These are phyloP conservation scores for Gandaritis pyraliata DNA, from an alignment of 2,888 invertebrate species.

Conservation along the genomic window DNA sequence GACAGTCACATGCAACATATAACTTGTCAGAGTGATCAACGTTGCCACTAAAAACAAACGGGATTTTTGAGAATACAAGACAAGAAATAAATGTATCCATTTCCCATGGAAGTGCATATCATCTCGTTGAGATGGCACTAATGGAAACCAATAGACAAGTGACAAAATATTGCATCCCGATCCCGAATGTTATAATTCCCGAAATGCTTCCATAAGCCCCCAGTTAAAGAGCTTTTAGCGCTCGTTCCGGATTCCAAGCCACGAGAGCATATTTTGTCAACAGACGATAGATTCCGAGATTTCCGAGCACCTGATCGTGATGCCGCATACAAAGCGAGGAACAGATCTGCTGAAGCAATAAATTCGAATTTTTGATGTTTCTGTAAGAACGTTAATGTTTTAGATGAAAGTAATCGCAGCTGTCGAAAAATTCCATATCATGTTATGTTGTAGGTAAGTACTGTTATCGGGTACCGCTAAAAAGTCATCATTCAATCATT, in stretches of 20 bases:
- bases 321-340: slow-evolving; percentile 17
- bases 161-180: neutral
- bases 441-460: no score
- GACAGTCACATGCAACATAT: slow-evolving; percentile 8
- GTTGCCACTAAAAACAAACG: neutral
- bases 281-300: slow-evolving; percentile 15
- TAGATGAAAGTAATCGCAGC: no score
- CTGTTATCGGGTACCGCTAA: no score
- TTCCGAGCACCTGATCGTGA: slow-evolving; percentile 13
- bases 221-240: slow-evolving; percentile 16
- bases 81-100: no score
- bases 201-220: slow-evolving; percentile 11
- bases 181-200: slow-evolving; percentile 2
- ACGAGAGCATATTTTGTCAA: slow-evolving; percentile 20
- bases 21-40: neutral
- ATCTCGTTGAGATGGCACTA: neutral
- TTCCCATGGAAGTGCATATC: no score
- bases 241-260: slow-evolving; percentile 23
- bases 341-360: neutral
- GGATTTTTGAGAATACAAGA: no score
- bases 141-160: neutral
- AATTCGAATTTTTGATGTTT: no score
- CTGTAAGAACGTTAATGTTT: no score
- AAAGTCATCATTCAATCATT: no score
- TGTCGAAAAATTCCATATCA: no score